phyloP scores from a whole-genome alignment of 2,797 vertebrate genomes.

The Myiotriccus ornatus region DNA sequence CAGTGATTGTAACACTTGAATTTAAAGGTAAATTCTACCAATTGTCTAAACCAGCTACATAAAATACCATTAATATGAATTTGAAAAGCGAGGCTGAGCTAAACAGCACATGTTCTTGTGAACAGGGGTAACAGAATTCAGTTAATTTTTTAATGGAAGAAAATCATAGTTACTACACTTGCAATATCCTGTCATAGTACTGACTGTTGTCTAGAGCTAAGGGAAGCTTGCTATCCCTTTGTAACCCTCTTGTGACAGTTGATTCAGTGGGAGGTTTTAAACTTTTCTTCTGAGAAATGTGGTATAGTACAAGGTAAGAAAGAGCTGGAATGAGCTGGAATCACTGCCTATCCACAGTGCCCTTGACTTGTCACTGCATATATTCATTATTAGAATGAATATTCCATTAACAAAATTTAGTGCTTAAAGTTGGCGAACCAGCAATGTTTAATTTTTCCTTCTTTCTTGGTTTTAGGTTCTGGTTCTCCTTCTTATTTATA shows the following conservation, averaged over 20 bases:
- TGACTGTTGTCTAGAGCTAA: neutral
- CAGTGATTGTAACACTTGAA: neutral
- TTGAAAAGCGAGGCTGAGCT: neutral
- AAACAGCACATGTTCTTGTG: neutral
- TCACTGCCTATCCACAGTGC: neutral
- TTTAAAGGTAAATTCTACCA: neutral
- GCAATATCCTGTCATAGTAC: neutral
- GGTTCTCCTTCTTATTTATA: neutral
- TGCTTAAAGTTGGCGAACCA: neutral
- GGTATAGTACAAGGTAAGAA: neutral
- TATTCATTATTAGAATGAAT: neutral
- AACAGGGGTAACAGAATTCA: neutral
- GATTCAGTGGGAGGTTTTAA: neutral
- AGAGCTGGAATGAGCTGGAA: neutral
- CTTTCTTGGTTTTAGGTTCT: neutral
- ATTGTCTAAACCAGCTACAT: neutral
- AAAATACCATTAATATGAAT: neutral
- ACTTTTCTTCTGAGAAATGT: neutral
- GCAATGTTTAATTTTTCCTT: neutral
- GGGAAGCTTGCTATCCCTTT: neutral
- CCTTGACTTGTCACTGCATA: neutral
- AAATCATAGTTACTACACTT: neutral
- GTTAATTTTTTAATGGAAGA: neutral
- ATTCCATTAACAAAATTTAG: neutral
- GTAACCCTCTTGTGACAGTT: neutral